Evolutionary conservation across 2,888 invertebrate genomes (phyloP).

Genomic region (Isoperla grammatica): DNA sequence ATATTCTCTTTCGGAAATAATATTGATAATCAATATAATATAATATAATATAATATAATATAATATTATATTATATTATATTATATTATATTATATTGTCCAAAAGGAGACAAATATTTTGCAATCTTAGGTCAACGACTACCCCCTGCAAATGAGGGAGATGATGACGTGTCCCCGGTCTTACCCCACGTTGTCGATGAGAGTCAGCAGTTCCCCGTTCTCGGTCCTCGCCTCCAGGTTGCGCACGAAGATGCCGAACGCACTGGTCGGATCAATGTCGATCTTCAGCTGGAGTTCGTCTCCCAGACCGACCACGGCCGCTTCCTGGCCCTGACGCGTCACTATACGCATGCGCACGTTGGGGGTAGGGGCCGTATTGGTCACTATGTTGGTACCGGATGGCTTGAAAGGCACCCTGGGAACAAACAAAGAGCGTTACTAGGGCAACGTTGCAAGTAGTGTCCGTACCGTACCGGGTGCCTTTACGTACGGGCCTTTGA

Average conservation of each 20-base stretch:
- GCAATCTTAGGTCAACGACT: too few relatives aligned
- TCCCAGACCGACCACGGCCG: constrained; percentile 44
- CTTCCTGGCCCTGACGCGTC: constrained; percentile 42
- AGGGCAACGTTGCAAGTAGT: too few relatives aligned
- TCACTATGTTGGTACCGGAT: constrained; percentile 42
- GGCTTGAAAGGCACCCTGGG: constrained; percentile 41
- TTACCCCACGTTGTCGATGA: constrained; percentile 44
- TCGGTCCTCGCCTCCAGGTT: constrained; percentile 45
- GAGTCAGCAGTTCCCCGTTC: constrained; percentile 43
- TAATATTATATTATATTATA: too few relatives aligned
- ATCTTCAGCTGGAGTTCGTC: constrained; percentile 44
- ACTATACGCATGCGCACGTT: constrained; percentile 44
- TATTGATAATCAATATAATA: too few relatives aligned
- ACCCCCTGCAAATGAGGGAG: too few relatives aligned
- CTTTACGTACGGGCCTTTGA: too few relatives aligned
- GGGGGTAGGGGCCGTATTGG: constrained; percentile 45
- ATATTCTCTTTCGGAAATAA: too few relatives aligned
- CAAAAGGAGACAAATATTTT: too few relatives aligned
- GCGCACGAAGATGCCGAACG: constrained; percentile 45
- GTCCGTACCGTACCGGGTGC: too few relatives aligned
- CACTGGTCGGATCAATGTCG: constrained; percentile 43
- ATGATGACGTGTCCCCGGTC: too few relatives aligned
- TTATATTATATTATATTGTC: too few relatives aligned
- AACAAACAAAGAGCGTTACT: background rate
- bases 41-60: too few relatives aligned